Conservation (phyloP, 1,140 invertebrate genomes). For the Rhopalosiphum padi region DNA sequence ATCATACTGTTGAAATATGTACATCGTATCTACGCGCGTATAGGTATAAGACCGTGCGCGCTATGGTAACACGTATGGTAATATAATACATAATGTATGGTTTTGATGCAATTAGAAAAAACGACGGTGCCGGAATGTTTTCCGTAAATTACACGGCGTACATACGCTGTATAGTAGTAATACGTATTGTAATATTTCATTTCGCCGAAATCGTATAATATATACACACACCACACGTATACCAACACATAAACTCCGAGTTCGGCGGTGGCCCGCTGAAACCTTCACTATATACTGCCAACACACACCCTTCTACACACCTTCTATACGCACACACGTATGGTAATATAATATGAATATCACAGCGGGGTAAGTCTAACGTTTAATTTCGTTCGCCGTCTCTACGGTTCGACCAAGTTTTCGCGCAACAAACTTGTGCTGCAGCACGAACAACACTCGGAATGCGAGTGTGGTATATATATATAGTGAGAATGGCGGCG, state of each 20-base stretch:
- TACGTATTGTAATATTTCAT: conserved; percentile 17
- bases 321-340: background rate
- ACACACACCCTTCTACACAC: background rate
- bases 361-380: background rate
- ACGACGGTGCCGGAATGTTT: background rate
- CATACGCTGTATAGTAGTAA: background rate
- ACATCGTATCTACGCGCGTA: background rate
- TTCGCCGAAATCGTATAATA: too few species aligned
- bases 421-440: background rate
- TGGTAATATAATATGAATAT: background rate
- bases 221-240: background rate
- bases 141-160: background rate
- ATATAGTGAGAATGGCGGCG: background rate
- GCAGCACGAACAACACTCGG: background rate
- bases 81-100: background rate
- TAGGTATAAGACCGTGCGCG: background rate
- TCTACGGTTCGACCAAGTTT: background rate
- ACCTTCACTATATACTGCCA: too few species aligned
- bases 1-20: too few species aligned
- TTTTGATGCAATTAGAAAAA: conserved; percentile 14
- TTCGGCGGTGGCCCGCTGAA: background rate
- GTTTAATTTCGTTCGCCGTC: background rate
- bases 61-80: background rate
- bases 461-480: background rate
- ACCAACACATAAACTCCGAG: background rate